Evolutionary conservation across 2,888 invertebrate genomes (phyloP), one percentile per base, ranked within the genome.

Genomic region (Pogonocherus hispidulus): DNA sequence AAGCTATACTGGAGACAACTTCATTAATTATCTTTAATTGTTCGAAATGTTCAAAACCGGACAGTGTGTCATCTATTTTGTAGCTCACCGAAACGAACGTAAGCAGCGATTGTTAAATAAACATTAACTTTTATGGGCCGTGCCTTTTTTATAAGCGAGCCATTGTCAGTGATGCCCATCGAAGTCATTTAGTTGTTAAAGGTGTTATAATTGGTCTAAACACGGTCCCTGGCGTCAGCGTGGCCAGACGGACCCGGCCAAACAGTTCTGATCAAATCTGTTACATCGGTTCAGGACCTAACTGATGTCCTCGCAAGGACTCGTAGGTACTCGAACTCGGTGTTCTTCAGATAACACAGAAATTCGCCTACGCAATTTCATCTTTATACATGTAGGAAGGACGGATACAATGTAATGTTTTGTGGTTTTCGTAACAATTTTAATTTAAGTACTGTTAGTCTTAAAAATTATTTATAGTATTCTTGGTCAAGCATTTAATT

Each of bases 191-290:
- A 80, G 82, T 83, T 83, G 83, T 84, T 81, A 82, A 80, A 85
- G 84, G 85, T 85, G 86, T 85, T 86, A 86, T 86, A 86, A 85
- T 86, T 86, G 86, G 86, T 83, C 84, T 82, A 80, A 83, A 84
- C 85, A 85, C 76, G 81, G 79, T 77, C 79, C 76, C 83, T 85
- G 86, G 86, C 86, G 86, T 85, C 86, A 84, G 80, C 75, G 74
- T 81, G 86, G 76, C 86, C 83, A 84, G 85, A 83, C 83, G 41
- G 41, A 76, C 76, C 74, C 81, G 77, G 72, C 75, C 73, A 66
- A 54, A 69, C 72, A 71, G 69, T 72, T 69, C 27, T n/a, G 78
- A 78, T 77, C 74, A 66, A 67, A 73, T 75, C 79, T 76, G 73
- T 74, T 76, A 75, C 76, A 74, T 74, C 73, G 71, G 57, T 71